Evolutionary conservation across 2,888 invertebrate species (phyloP), one percentile per base, ranked within the genome.

Genomic region (Craniophora ligustri): DNA sequence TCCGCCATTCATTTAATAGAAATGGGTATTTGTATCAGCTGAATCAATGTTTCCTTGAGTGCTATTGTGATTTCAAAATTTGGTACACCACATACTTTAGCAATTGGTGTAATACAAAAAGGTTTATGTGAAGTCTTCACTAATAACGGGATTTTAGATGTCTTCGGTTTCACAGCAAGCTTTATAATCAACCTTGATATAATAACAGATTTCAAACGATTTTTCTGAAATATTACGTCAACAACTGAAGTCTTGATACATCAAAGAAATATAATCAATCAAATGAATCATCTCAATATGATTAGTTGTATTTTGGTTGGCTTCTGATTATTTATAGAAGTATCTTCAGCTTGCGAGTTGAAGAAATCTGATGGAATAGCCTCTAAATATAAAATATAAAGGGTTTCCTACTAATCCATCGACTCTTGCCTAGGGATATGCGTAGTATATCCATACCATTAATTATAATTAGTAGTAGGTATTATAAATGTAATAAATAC

Each of bases 1-100:
- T 75, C 67, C 51, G 51, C 75, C 74, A 72, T 77, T 79, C 72
- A 75, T 80, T 75, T 81, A 80, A 84, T 81, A 79, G 72, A 66
- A 72, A 76, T 67, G 68, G 53, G 19, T 56, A 40, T 66, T 23
- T 36, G 35, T 48, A 63, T 49, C 64, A 65, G 54, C 50, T 62
- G 54, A 74, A 67, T 65, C 65, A 65, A 71, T 67, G 61, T 62
- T 67, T 62, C 64, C 72, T 74, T 64, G 67, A 56, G 46, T 64
- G 41, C 13, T 54, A 28, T 58, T 64, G 58, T 64, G 55, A 53
- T 70, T 61, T 54, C 32, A 61, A 63, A 63, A 63, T 53, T 55
- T 46, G 41, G 14, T 59, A 46, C 44, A 35, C 3, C 30, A 34
- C 19, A 7, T 36, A 18, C 38, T 18, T 13, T 19, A 34, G 31